These are phyloP conservation scores for Phallusia fumigata DNA, from an alignment of 23 tunicate species.

Conservation along the genomic window DNA sequence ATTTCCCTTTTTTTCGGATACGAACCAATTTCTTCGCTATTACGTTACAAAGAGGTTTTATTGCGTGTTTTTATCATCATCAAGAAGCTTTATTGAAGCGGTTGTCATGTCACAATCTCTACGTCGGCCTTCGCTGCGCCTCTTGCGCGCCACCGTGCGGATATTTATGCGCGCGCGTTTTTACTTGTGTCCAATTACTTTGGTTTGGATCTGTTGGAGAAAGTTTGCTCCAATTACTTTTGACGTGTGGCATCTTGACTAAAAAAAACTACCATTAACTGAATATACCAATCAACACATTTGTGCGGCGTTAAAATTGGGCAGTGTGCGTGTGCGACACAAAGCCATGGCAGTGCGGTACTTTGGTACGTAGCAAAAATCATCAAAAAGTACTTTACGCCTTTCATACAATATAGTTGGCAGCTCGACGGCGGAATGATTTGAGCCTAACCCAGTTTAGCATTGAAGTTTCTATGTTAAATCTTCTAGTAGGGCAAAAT, in stretches of 20 bases:
- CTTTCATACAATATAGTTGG: no score
- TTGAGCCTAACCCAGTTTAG: no score
- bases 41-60: slow-evolving; percentile 12
- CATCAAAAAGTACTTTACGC: no score
- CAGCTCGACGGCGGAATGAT: no score
- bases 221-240: not conserved
- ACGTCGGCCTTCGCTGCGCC: not conserved
- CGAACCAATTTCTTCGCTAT: not conserved
- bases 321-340: no score
- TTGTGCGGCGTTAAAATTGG: not conserved
- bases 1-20: not conserved
- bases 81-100: slow-evolving; percentile 6
- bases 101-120: not conserved
- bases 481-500: no score
- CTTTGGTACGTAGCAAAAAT: no score
- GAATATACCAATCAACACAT: slow-evolving; percentile 10
- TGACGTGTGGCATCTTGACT: not conserved
- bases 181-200: not conserved
- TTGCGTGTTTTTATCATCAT: not conserved
- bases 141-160: no score
- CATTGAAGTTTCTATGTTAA: no score
- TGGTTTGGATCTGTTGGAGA: not conserved
- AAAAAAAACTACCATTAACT: slow-evolving; percentile 1
- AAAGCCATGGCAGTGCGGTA: no score
- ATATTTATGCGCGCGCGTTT: not conserved